A percentile compares a stretch with the other conserved stretches of the same genome.
Conservation (phyloP, 2,797 vertebrate genomes). For the Cichlasoma orientale region DNA sequence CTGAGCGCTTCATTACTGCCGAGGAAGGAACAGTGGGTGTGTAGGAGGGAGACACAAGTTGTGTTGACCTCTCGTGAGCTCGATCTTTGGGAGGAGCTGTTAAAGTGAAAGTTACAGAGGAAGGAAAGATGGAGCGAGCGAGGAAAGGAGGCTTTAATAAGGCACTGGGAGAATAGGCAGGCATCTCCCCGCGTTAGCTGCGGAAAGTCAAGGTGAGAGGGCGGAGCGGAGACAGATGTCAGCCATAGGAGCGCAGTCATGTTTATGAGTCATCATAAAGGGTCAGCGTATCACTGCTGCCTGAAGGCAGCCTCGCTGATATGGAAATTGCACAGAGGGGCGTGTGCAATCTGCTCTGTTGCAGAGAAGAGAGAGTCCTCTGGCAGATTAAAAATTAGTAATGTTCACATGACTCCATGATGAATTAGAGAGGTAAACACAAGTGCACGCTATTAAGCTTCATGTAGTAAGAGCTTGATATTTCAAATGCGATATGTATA, state of each 20-base stretch:
- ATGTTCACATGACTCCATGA: constrained; percentile 16
- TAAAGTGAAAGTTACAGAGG: constrained; percentile 39
- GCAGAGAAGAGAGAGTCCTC: constrained; percentile 16
- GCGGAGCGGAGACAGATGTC: constrained; percentile 56
- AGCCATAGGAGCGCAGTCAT: constrained; percentile 44
- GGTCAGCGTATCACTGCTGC: constrained; percentile 47
- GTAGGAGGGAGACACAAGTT: constrained; percentile 5
- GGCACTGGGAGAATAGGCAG: constrained; percentile 55
- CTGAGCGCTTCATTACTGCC: constrained; percentile 52
- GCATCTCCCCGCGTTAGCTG: constrained; percentile 22
- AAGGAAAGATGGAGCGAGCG: neutral
- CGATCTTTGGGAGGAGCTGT: constrained; percentile 55
- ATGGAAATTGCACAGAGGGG: constrained; percentile 59
- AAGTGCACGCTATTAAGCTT: neutral
- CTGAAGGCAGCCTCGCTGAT: constrained; percentile 53
- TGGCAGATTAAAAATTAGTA: constrained; percentile 16
- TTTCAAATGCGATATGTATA: neutral
- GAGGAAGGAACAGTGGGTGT: constrained; percentile 17
- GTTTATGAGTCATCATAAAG: constrained; percentile 72
- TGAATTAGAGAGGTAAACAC: neutral
- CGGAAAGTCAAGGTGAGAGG: constrained; percentile 63
- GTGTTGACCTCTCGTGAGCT: constrained; percentile 56
- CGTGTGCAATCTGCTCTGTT: constrained; percentile 17
- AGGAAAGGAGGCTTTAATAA: constrained; percentile 57
- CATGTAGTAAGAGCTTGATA: neutral